These are phyloP conservation scores for Panurus biarmicus DNA, from an alignment of 2,113 vertebrate genomes.

Conservation along the genomic window DNA sequence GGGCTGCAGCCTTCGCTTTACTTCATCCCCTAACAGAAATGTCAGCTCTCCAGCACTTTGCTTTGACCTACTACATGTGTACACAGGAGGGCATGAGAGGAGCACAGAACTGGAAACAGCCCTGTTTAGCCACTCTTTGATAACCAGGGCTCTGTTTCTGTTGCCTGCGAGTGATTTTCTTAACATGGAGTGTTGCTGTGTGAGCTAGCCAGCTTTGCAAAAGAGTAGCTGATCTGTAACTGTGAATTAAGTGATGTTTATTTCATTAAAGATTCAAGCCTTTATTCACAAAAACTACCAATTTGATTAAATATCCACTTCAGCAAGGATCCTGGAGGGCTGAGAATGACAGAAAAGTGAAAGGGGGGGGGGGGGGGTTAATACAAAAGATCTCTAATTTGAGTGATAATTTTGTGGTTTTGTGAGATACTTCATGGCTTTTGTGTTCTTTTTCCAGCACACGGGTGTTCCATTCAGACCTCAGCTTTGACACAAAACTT, in stretches of 20 bases:
- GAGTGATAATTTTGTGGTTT: not conserved
- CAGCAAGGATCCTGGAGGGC: not conserved
- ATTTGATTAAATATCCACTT: not conserved
- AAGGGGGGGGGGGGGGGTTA: too few relatives aligned
- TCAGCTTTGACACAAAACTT: not conserved
- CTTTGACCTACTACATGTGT: conserved; percentile 12
- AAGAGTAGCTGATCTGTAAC: not conserved
- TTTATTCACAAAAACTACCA: not conserved
- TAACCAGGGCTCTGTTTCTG: not conserved
- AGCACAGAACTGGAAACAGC: conserved; percentile 18
- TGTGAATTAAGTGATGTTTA: not conserved
- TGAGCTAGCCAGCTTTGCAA: not conserved
- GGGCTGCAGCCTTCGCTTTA: not conserved
- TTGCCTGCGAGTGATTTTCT: not conserved
- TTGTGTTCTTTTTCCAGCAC: not conserved
- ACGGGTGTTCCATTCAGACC: not conserved
- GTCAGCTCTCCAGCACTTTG: not conserved
- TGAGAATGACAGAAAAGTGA: not conserved
- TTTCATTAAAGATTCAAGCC: not conserved
- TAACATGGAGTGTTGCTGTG: not conserved
- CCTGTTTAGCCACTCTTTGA: not conserved
- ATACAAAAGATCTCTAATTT: not conserved
- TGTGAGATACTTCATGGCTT: not conserved
- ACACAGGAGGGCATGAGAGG: conserved; percentile 59
- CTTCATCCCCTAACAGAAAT: not conserved